Evolutionary conservation across 2,888 invertebrate species (phyloP), one percentile per base, ranked within the genome.

Genomic region (Eupithecia tripunctaria): DNA sequence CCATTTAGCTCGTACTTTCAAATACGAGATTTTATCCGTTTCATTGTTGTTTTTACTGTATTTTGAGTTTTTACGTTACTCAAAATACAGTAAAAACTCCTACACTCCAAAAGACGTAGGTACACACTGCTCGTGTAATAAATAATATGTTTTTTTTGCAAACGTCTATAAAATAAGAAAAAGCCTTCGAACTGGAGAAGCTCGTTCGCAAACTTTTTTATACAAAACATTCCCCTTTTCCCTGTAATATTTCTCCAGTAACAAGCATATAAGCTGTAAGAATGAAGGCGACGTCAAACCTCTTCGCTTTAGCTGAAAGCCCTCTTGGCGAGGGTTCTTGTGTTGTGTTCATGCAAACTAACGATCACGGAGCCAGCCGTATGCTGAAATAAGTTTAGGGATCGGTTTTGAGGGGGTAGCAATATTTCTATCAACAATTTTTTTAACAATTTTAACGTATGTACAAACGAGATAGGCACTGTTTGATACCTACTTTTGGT

Each of bases 291-390:
- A 47, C 76, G 73, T 71, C 76, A 65, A 74, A 77, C 76, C 78
- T 76, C 73, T 75, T 69, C 73, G 77, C 73, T 78, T 76, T 76
- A 71, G 67, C 73, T 71, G 77, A 72, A 78, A 70, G 74, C 73
- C 68, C 68, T 75, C 68, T 67, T 59, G 15, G 59, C 69, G 69
- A 77, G 78, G 72, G 78, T 77, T 70, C 76, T 79, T 73, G 69
- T 76, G 77, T 79, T 73, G 69, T 76, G 77, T 76, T 77, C 77
- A 78, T 78, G 79, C 72, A 79, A 80, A 78, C 78, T 79, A 80
- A 77, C 76, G 77, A 78, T 73, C 76, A 69, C 70, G 38, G 62
- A 47, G 56, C 56, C 43, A 67, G 56, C 64, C 60, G 65, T 63
- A 66, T 47, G 67, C 25, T 64, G 38, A 62, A 72, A 73, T 76